A percentile compares a stretch with the other conserved stretches of the same genome.
Evolutionary conservation across 53 echinoderm and acorn worm species (phyloP).

Genomic region (Antedon mediterranea): DNA sequence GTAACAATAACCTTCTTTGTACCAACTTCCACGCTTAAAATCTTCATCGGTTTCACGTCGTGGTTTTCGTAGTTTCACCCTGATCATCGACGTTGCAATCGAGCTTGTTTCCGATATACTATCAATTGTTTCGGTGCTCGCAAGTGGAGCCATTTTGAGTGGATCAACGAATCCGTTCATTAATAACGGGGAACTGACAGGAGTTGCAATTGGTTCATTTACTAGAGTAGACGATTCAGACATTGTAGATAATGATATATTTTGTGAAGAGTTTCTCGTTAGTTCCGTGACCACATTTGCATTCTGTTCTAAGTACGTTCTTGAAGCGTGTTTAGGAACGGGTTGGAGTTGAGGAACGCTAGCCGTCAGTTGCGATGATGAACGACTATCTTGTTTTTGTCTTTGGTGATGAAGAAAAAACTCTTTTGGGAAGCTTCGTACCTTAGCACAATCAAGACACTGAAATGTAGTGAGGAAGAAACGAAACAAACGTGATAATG

Average conservation of each 20-base stretch:
- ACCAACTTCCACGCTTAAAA: neutral
- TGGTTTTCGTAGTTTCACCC: neutral
- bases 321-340: neutral
- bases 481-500: neutral
- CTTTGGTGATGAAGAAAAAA: neutral
- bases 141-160: constrained; percentile 52
- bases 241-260: constrained; percentile 2
- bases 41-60: neutral
- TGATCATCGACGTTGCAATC: neutral
- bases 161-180: neutral
- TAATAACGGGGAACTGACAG: neutral
- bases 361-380: neutral
- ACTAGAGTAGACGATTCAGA: neutral
- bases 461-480: neutral
- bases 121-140: constrained; percentile 66
- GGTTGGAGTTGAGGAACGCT: constrained; percentile 10
- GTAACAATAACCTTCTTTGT: neutral
- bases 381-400: neutral
- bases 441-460: constrained; percentile 51
- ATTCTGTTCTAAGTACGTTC: neutral
- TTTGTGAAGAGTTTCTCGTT: constrained; percentile 4
- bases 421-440: constrained; percentile 40
- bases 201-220: neutral
- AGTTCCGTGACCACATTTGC: constrained; percentile 5
- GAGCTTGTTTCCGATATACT: neutral